Percentiles rank a stretch among this genome's conserved stretches.
Evolutionary conservation across 2,113 vertebrate genomes (phyloP).

Genomic region (Onychostoma macrolepis): DNA sequence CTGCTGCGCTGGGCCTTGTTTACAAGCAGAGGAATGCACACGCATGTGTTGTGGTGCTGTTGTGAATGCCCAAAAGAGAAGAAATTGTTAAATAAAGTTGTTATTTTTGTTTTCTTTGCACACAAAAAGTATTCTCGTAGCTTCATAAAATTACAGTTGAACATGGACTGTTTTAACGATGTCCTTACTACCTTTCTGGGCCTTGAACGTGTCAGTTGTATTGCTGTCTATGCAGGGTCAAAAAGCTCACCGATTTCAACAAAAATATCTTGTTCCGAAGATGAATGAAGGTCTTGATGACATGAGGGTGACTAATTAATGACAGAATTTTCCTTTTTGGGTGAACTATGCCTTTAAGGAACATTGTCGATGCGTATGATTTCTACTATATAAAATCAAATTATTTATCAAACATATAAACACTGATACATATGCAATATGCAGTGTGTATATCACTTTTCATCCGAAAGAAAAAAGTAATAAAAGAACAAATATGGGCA

Average conservation of each 20-base stretch:
- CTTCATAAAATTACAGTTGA: neutral
- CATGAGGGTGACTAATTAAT: neutral
- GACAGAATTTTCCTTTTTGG: no score
- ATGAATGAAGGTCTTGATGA: neutral
- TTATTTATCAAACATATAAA: slow-evolving; percentile 3
- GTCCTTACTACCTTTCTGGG: neutral
- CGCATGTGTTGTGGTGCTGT: no score
- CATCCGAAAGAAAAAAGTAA: neutral
- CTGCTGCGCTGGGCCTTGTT: no score
- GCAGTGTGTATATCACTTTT: neutral
- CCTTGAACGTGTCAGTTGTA: neutral
- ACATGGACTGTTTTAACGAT: neutral
- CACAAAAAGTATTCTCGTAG: no score
- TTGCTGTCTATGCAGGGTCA: neutral
- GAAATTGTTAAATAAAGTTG: no score
- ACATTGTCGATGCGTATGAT: no score
- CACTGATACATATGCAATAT: neutral
- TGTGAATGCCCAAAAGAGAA: no score
- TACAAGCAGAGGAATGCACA: no score
- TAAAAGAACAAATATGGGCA: neutral
- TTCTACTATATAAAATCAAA: neutral
- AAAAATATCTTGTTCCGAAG: neutral
- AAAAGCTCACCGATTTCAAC: neutral
- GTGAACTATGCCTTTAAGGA: neutral
- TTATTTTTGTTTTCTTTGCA: no score